Base-by-base conservation (phyloP, 2,797 vertebrate species). In the Darevskia mixta region DNA sequence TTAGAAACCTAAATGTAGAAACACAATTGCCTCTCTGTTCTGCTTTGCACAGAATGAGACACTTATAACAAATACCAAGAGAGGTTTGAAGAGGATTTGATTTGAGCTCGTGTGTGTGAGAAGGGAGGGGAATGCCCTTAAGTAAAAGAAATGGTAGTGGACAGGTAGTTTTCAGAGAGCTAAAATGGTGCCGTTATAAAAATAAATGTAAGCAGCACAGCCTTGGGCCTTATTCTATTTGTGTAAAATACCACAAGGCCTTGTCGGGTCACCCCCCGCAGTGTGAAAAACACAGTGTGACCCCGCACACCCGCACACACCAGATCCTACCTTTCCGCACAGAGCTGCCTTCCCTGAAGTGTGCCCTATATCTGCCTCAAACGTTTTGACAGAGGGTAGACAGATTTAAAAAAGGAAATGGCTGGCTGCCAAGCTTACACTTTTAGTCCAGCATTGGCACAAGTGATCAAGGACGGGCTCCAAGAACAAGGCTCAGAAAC, bases 251-350 rank as follows among this genome's bases (percentile, higher is more conserved):
- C 66, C 29, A 82, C 85, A 69, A 77, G 80, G 71, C 4, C 2
- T 2, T 55, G 77, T 73, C n/a, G 0, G 0, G 29, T 45, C 27
- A 77, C 80, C 82, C 58, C 49, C 82, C 0, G 0, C 2, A 35
- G 86, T 1, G 2, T 76, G 88, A 88, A 96, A 93, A 94, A 93
- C 93, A 79, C 49, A 49, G 49, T 49, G 49, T 49, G 49, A 49
- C 11, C 49, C 49, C 49, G 3, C 49, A 49, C 84, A 86, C 66
- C 92, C 69, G 3, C n/a, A n/a, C 11, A 71, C 83, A 85, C 58
- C 92, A 87, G 8, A 58, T 92, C 94, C 90, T 95, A 95, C 95
- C 95, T 96, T 89, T n/a, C 5, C 8, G 88, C 8, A 58, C 67
- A 88, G 87, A 72, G 67, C 87, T 89, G 43, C 23, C 75, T 76